These are phyloP conservation scores for Perognathus longimembris DNA, from an alignment of 2,113 vertebrate species.

Conservation along the genomic window DNA sequence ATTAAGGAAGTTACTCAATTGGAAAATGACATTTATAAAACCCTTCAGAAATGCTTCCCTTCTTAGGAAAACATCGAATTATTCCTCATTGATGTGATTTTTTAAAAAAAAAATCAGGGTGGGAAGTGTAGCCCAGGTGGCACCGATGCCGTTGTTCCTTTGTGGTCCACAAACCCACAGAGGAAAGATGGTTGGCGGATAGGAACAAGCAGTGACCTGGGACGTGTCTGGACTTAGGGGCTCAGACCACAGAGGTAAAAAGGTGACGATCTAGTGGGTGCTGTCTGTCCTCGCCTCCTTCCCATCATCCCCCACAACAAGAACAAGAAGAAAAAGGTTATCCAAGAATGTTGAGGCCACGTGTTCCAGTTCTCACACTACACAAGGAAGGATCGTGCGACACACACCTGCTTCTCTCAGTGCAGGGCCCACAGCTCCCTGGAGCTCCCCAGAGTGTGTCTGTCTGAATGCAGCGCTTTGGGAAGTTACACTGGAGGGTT, in stretches of 20 bases:
- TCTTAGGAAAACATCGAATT: slow-evolving; percentile 43
- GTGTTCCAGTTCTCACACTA: neutral
- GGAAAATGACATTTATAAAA: slow-evolving; percentile 60
- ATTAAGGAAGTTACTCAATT: slow-evolving; percentile 45
- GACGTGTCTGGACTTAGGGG: neutral
- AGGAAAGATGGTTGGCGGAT: neutral
- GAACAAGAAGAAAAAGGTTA: neutral
- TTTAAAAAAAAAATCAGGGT: neutral
- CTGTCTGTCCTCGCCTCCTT: no score
- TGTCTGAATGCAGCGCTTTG: neutral
- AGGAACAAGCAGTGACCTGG: neutral
- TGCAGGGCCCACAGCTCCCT: neutral
- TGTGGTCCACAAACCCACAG: neutral
- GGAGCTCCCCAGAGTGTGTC: neutral
- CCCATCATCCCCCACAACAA: no score
- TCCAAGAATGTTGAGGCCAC: neutral
- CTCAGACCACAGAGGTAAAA: neutral
- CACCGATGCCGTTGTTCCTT: neutral
- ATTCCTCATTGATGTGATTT: slow-evolving; percentile 23
- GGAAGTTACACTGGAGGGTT: neutral
- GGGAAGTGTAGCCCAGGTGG: neutral
- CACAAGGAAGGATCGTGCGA: neutral
- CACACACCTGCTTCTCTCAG: neutral
- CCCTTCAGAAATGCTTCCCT: slow-evolving; percentile 39
- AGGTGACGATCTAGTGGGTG: no score